A percentile compares a stretch with the other conserved stretches of the same genome.
phyloP scores from a whole-genome alignment of 1,140 invertebrate genomes.

The Drosophila pseudoobscura region DNA sequence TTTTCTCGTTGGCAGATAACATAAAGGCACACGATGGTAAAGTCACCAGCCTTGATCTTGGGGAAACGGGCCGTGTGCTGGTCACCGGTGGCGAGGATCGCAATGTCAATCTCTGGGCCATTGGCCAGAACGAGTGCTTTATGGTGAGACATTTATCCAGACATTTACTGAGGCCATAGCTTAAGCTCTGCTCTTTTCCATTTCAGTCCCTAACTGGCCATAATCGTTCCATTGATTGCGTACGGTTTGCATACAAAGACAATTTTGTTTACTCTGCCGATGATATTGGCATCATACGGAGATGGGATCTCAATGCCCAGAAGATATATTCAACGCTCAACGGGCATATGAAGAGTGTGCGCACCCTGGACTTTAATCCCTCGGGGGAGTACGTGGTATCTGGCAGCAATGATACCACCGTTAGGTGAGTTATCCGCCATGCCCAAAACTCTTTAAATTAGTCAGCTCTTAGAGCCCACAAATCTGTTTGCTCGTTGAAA shows the following conservation, averaged over 20 bases:
- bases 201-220: constrained; percentile 90
- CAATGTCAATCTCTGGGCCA: constrained; percentile 98
- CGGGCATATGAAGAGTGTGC: constrained; percentile 95
- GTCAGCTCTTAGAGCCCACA: too few species aligned
- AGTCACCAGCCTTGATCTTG: constrained; percentile 93
- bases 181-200: neutral
- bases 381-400: constrained; percentile 97
- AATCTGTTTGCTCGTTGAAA: too few species aligned
- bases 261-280: constrained; percentile 98
- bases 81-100: constrained; percentile 98
- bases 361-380: constrained; percentile 97
- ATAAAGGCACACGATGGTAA: constrained; percentile 92
- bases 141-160: constrained; percentile 87
- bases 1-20: constrained; percentile 87
- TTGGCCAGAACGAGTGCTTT: constrained; percentile 97
- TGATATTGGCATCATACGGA: constrained; percentile 95
- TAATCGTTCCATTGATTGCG: constrained; percentile 96
- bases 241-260: constrained; percentile 96
- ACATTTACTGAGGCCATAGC: neutral
- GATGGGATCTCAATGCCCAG: constrained; percentile 98
- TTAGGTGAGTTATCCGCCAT: constrained; percentile 85
- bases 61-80: constrained; percentile 95
- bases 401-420: constrained; percentile 95
- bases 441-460: too few species aligned
- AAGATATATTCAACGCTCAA: constrained; percentile 95